Conservation (phyloP, 1,140 invertebrate genomes). For the Diachasma alloeum region DNA sequence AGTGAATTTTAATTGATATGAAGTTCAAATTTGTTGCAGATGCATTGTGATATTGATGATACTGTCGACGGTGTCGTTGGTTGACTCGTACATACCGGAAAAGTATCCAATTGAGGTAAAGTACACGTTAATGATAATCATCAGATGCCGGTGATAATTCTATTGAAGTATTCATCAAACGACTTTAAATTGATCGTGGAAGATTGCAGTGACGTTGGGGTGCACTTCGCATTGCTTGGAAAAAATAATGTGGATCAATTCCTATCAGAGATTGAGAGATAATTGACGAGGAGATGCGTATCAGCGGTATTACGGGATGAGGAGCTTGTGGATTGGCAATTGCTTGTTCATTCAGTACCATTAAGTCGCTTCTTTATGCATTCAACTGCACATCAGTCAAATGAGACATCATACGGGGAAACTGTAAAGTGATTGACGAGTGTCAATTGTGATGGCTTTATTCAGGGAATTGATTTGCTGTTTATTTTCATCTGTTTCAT, state of each 20-base stretch:
- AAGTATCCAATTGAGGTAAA: slow-evolving; percentile 58
- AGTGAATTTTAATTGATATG: background rate
- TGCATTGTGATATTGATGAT: slow-evolving; percentile 47
- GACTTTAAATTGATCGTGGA: background rate
- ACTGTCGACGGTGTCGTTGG: slow-evolving; percentile 43
- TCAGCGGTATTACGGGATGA: background rate
- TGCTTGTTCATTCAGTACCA: background rate
- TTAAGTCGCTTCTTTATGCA: background rate
- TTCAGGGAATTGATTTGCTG: background rate
- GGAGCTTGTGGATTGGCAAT: background rate
- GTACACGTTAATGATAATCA: background rate
- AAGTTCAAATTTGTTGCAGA: slow-evolving; percentile 49
- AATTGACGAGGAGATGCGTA: background rate
- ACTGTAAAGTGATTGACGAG: background rate
- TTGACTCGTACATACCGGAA: slow-evolving; percentile 49
- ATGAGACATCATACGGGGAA: background rate
- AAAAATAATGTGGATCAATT: background rate
- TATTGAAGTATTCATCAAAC: background rate
- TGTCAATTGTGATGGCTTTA: background rate
- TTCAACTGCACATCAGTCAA: background rate
- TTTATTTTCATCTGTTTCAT: background rate
- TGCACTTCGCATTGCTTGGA: background rate
- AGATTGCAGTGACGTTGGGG: background rate
- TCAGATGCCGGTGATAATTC: slow-evolving; percentile 33
- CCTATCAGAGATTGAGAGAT: background rate